phyloP scores from a whole-genome alignment of 2,797 vertebrate genomes.

The Lacerta agilis region DNA sequence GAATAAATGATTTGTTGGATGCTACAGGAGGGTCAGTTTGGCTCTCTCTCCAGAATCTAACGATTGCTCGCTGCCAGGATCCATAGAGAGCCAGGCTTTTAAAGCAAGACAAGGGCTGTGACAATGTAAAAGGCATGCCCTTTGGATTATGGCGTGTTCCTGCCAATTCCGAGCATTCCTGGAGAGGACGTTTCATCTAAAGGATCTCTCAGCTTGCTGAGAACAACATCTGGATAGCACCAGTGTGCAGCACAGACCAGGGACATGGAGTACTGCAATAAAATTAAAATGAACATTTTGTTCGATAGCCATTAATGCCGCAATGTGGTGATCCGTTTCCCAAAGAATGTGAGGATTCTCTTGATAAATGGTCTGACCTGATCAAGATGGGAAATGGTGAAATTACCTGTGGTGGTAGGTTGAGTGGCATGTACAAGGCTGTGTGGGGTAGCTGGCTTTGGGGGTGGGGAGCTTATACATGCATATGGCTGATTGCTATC shows the following conservation, averaged over 20 bases:
- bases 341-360: background rate
- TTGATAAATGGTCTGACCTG: background rate
- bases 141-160: background rate
- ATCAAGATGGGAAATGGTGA: background rate
- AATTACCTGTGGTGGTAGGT: background rate
- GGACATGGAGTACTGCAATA: background rate
- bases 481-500: too few relatives aligned
- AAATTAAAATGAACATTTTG: background rate
- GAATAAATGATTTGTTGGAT: background rate
- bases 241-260: background rate
- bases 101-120: background rate
- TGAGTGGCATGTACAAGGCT: too few relatives aligned
- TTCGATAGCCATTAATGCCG: conserved; percentile 6
- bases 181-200: background rate
- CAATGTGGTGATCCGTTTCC: background rate
- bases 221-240: background rate
- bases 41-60: background rate
- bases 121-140: background rate
- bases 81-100: background rate
- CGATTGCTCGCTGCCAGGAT: background rate
- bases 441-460: too few relatives aligned
- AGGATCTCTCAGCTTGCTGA: background rate
- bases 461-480: too few relatives aligned
- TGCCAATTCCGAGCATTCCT: background rate
- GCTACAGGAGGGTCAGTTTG: rapidly evolving